Percentiles rank a stretch among this genome's conserved stretches.
These are phyloP conservation scores for Chiloscyllium punctatum DNA, from an alignment of 2,797 vertebrate species.

Conservation along the genomic window DNA sequence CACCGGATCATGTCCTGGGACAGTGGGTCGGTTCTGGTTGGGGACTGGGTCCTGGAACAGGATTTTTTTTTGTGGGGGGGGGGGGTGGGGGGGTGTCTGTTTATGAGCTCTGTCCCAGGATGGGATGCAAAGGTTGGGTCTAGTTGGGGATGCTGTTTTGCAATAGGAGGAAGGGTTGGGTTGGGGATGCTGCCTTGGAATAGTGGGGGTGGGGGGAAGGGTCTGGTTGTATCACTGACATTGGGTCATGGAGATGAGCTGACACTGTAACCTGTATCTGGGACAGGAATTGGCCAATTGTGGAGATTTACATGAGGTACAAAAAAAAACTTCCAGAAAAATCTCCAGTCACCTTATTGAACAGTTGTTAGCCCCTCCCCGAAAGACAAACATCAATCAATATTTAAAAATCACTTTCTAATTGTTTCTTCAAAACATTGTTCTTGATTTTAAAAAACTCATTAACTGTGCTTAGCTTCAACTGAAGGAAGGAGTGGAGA, in stretches of 20 bases:
- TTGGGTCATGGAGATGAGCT: background rate
- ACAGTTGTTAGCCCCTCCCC: background rate
- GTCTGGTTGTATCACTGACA: background rate
- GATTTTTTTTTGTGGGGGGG: too few species aligned
- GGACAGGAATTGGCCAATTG: background rate
- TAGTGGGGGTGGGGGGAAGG: background rate
- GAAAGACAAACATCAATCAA: background rate
- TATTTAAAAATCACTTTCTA: background rate
- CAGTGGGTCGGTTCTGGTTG: too few species aligned
- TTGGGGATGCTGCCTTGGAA: too few species aligned
- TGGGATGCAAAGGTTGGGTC: background rate
- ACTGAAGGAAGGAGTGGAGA: too few species aligned
- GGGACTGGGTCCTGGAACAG: too few species aligned
- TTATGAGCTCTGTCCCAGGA: background rate
- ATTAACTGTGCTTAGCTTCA: background rate
- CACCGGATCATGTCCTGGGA: too few species aligned
- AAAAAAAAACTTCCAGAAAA: background rate
- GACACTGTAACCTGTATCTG: background rate
- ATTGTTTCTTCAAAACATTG: background rate
- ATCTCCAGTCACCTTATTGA: background rate
- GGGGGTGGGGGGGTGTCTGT: too few species aligned
- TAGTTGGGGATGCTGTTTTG: background rate
- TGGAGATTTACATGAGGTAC: background rate
- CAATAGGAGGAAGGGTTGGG: background rate
- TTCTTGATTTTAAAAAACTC: background rate